Evolutionary conservation across 2,113 vertebrate genomes (phyloP).

Genomic region (Phasianus colchicus): DNA sequence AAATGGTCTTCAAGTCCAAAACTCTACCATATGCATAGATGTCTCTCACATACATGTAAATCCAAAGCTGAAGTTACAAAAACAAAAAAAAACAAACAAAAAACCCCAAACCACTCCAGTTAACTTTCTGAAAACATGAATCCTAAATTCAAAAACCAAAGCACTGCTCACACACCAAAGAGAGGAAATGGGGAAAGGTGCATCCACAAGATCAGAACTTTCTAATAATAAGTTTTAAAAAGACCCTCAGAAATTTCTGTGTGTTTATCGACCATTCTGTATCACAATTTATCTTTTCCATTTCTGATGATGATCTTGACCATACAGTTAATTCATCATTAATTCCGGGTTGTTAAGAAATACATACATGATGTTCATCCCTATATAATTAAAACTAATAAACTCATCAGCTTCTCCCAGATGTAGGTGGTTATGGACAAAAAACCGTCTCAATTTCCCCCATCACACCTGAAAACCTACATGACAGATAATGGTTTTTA

Average conservation of each 20-base stretch:
- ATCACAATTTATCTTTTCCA: background rate
- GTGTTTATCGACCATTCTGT: background rate
- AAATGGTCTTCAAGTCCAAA: background rate
- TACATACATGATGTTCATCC: background rate
- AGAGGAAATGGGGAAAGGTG: background rate
- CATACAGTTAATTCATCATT: background rate
- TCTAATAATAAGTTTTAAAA: background rate
- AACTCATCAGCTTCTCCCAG: background rate
- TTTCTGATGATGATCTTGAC: background rate
- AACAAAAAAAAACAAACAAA: background rate
- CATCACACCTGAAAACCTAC: background rate
- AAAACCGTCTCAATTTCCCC: background rate
- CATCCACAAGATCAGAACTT: background rate
- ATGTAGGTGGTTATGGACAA: background rate
- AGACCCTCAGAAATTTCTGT: background rate
- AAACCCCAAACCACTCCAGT: background rate
- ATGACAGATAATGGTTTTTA: background rate
- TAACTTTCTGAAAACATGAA: background rate
- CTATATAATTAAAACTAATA: background rate
- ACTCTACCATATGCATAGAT: background rate
- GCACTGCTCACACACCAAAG: background rate
- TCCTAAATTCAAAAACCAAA: background rate
- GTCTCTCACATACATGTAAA: background rate
- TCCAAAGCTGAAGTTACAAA: background rate
- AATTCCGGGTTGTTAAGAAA: background rate